Evolutionary conservation across 2,888 invertebrate genomes (phyloP).

Genomic region (Spicauda simplicius): DNA sequence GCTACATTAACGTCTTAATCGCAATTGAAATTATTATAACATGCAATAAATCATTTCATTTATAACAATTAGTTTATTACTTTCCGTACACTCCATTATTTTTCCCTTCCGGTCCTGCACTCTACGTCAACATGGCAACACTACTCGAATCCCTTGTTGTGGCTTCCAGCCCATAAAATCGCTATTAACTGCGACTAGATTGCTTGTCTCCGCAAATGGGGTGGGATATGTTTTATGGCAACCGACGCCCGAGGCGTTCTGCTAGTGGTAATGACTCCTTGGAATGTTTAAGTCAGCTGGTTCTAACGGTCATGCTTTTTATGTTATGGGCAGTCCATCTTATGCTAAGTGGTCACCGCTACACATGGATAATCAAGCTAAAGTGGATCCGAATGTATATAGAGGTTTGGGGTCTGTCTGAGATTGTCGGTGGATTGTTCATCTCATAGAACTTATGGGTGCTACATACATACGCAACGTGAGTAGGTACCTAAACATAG

Average conservation of each 20-base stretch:
- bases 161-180: slow-evolving; percentile 51
- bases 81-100: not conserved
- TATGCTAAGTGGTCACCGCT: not conserved
- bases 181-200: slow-evolving; percentile 54
- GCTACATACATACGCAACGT: too few relatives aligned
- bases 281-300: slow-evolving; percentile 33
- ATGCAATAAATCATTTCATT: not conserved
- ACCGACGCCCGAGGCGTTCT: slow-evolving; percentile 44
- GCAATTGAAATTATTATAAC: too few relatives aligned
- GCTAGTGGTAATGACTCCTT: slow-evolving; percentile 43
- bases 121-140: not conserved
- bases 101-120: slow-evolving; percentile 2
- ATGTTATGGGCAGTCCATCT: not conserved
- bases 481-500: too few relatives aligned
- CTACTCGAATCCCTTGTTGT: slow-evolving; percentile 21
- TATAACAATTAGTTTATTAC: too few relatives aligned
- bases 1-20: too few relatives aligned
- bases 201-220: slow-evolving; percentile 55
- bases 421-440: too few relatives aligned
- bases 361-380: not conserved
- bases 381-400: not conserved
- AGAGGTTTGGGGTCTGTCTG: too few relatives aligned
- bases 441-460: too few relatives aligned
- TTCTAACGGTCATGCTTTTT: slow-evolving; percentile 27
- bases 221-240: slow-evolving; percentile 52